Evolutionary conservation across 2,797 vertebrate species (phyloP).

Genomic region (Halcyon smyrnensis): DNA sequence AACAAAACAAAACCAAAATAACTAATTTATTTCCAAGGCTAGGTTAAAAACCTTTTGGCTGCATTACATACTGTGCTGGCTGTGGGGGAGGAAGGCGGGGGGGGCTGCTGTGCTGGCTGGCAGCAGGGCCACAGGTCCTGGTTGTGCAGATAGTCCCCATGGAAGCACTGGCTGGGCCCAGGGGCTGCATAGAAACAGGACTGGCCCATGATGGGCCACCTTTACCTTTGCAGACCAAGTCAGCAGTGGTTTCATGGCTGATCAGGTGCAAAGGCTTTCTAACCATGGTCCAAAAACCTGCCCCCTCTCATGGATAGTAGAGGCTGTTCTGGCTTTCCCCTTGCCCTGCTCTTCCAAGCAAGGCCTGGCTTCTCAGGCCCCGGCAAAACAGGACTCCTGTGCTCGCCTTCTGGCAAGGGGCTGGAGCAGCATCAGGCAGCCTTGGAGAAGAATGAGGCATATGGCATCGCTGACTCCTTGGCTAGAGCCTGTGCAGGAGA

Average conservation of each 20-base stretch:
- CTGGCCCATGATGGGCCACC: fast-evolving
- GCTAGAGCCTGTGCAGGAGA: neutral
- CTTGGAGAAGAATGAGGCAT: neutral
- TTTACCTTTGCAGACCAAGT: fast-evolving
- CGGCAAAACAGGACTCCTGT: neutral
- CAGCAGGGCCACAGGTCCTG: fast-evolving
- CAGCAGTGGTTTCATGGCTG: fast-evolving
- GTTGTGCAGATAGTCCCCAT: neutral
- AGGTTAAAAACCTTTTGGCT: conserved; percentile 10
- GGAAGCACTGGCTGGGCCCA: neutral
- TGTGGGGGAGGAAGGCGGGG: neutral
- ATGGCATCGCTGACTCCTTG: fast-evolving
- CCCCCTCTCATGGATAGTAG: fast-evolving
- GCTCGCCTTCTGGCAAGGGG: fast-evolving
- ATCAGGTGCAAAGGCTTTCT: neutral
- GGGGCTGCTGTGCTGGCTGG: neutral
- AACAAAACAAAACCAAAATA: neutral
- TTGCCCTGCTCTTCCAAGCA: neutral
- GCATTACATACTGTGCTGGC: neutral
- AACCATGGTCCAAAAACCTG: fast-evolving
- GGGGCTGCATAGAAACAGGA: fast-evolving
- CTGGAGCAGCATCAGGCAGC: neutral
- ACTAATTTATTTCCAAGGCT: conserved; percentile 31
- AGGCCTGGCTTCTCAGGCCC: neutral
- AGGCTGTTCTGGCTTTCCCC: neutral